Base-by-base conservation (phyloP, 2,888 invertebrate species). In the Troides aeacus region DNA sequence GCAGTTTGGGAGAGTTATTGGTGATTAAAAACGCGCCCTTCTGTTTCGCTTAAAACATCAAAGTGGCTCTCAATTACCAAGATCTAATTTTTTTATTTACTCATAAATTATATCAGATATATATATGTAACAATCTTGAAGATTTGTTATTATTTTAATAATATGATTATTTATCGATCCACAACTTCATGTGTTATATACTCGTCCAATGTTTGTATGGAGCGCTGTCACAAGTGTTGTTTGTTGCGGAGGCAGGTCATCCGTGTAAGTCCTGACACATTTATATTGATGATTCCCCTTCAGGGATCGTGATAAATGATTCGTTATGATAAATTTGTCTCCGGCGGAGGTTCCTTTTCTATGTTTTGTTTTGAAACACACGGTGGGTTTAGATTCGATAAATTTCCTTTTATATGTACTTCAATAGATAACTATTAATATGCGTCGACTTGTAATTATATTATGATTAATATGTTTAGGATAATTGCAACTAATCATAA, bases 1-100 rank as follows among this genome's bases (percentile, higher is more conserved):
- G 87, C 76, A 86, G 79, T 83, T 88, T 79, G 76, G 74, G 80
- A 81, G 83, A 83, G 78, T 81, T 83, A 82, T 84, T 79, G 77
- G 79, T 74, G 76, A 82, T 82, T 84, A 82, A 81, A 82, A 79
- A 77, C 74, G 75, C 72, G 78, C 74, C 74, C 75, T 73, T 75
- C 68, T 72, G 74, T 77, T 72, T 71, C 72, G 71, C 71, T 69
- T 74, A 75, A 77, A 79, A 85, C 84, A 85, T 87, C 85, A 86
- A 86, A 87, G 84, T 70, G 72, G 72, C 63, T 64, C 71, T 63
- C 71, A 73, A 72, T 77, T 83, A 56, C 62, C 70, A 42, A 39
- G 62, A 18, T 30, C 21, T 63, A 42, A 42, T 39, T 50, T 65
- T 64, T 70, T 63, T 70, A 53, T 61, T 59, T 58, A 56, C 17